These are phyloP conservation scores for Parauchenoglanis ngamensis DNA, from an alignment of 2,797 vertebrate species.

Conservation along the genomic window DNA sequence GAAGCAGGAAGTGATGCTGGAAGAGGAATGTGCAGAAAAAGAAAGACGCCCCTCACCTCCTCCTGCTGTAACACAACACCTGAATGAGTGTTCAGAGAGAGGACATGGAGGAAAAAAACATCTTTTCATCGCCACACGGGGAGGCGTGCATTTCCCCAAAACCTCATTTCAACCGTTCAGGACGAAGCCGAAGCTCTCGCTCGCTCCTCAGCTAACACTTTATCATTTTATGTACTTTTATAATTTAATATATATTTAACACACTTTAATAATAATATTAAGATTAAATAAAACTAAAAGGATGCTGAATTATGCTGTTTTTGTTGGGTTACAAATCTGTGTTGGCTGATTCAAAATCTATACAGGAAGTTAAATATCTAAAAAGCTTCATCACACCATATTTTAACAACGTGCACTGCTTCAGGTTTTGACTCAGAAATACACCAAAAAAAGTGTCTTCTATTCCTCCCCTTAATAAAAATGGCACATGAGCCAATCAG, in stretches of 20 bases:
- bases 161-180: not conserved
- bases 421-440: not conserved
- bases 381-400: too few relatives aligned
- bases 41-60: not conserved
- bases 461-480: not conserved
- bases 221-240: too few relatives aligned
- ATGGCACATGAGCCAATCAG: not conserved
- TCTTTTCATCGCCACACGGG: not conserved
- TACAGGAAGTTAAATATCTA: not conserved
- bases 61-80: constrained; percentile 20
- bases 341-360: too few relatives aligned
- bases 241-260: too few relatives aligned
- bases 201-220: not conserved
- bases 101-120: too few relatives aligned
- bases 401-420: not conserved
- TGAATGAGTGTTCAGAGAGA: constrained; percentile 14
- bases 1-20: not conserved
- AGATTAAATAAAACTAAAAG: too few relatives aligned
- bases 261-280: too few relatives aligned
- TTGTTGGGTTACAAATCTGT: not conserved
- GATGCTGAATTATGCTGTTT: not conserved
- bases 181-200: not conserved
- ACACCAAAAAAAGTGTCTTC: too few relatives aligned
- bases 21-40: not conserved
- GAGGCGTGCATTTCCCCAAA: not conserved